Base-by-base conservation (phyloP, 2,113 vertebrate genomes). In the Mus spicilegus region DNA sequence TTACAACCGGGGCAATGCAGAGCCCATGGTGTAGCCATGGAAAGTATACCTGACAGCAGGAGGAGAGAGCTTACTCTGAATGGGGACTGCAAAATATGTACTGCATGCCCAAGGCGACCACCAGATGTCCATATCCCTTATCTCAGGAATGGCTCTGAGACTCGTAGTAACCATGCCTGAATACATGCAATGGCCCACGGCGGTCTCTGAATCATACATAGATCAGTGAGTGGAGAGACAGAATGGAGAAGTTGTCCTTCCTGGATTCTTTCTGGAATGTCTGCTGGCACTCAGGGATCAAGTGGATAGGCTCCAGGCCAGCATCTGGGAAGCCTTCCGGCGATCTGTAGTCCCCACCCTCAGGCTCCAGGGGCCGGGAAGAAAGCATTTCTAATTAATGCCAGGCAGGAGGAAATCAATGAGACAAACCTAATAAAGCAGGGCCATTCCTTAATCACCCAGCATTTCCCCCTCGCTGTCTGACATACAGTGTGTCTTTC, bases 401-500 rank as follows among this genome's bases (percentile, higher is more conserved):
- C 87, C 72, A 67, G 75, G 73, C 69, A 92, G 86, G 51, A 91
- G 93, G 91, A 94, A 90, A 94, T 95, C 89, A 39, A 90, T 91
- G 94, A 94, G 75, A 78, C 75, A 93, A 94, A 93, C 39, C 17
- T 67, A 91, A 17, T 46, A 51, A 82, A 54, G 72, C 46, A 86
- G 16, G 20, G 76, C 90, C 33, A 20, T 69, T 58, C 90, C 88
- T 93, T 42, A 5, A 61, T 93, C 88, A 80, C 81, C 93, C n/a
- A 6, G 51, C 0, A 24, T 88, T 96, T 42, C 42, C 85, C 65
- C 89, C 69, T 73, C 17, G 0, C 4, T 12, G 42, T 17, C 49
- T 72, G 67, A 82, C 8, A 54, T 2, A 12, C 63, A 14, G 9
- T 5, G 56, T 12, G 0, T 2, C 26, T 82, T 82, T 56, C 70